Evolutionary conservation across 2,888 invertebrate genomes (phyloP).

Genomic region (Miltochrista miniata): DNA sequence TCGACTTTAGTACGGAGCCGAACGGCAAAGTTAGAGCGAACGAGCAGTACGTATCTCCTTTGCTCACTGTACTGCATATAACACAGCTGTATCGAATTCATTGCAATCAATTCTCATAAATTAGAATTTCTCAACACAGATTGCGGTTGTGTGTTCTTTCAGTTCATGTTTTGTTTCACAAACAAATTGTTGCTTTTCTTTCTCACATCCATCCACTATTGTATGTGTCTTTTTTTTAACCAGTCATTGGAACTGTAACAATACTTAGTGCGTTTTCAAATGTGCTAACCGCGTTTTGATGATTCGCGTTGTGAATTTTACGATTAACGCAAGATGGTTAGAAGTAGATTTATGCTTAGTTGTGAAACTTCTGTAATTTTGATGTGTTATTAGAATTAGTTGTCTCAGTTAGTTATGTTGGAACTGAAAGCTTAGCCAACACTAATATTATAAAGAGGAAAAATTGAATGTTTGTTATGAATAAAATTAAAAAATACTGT

Average conservation of each 20-base stretch:
- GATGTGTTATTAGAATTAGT: no score
- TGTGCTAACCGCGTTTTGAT: constrained; percentile 32
- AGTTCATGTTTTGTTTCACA: constrained; percentile 39
- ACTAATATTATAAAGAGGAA: no score
- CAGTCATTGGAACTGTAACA: constrained; percentile 36
- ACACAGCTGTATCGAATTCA: constrained; percentile 13
- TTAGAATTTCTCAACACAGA: constrained; percentile 26
- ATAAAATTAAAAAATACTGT: no score
- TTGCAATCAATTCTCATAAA: constrained; percentile 29
- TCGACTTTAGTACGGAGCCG: no score
- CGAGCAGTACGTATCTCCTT: no score
- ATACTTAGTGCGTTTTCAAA: constrained; percentile 43
- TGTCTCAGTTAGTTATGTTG: no score
- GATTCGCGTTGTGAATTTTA: constrained; percentile 13
- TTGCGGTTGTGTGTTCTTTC: constrained; percentile 16
- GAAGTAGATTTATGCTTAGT: neutral
- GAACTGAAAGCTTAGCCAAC: no score
- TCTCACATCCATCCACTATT: constrained; percentile 53
- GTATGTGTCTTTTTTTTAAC: constrained; percentile 41
- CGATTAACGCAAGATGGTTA: constrained; percentile 1
- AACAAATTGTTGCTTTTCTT: constrained; percentile 46
- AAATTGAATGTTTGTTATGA: no score
- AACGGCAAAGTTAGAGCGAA: no score
- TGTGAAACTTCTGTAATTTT: no score
- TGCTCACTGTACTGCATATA: no score